Evolutionary conservation across 1,140 invertebrate species (phyloP).

Genomic region (Ostrea edulis): DNA sequence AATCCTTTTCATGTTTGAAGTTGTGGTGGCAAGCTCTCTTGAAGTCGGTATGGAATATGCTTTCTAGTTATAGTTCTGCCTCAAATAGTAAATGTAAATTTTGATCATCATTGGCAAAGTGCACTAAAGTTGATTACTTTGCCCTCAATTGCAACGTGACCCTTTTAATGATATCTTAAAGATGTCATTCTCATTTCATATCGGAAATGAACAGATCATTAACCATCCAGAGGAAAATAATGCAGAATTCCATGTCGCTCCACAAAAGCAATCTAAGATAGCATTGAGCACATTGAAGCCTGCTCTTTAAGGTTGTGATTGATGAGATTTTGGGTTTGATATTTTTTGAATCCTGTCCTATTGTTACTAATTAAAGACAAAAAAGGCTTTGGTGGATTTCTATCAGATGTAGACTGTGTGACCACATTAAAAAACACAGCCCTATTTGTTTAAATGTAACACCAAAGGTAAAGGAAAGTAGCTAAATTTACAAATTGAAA

Average conservation of each 20-base stretch:
- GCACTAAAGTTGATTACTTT: neutral
- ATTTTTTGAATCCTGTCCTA: neutral
- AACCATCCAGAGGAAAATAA: neutral
- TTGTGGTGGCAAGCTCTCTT: neutral
- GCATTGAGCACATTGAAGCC: neutral
- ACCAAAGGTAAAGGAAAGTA: neutral
- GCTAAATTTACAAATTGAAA: neutral
- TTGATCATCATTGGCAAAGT: neutral
- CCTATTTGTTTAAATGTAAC: neutral
- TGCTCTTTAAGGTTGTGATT: neutral
- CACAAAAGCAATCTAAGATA: neutral
- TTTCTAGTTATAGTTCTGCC: neutral
- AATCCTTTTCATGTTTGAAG: slow-evolving; percentile 9
- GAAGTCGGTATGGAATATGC: neutral
- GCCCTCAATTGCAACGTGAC: neutral
- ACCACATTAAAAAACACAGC: neutral
- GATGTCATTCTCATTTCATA: neutral
- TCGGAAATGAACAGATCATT: neutral
- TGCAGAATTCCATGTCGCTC: neutral
- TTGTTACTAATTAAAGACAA: neutral
- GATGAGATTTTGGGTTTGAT: slow-evolving; percentile 15
- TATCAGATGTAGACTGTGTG: neutral
- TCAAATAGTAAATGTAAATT: neutral
- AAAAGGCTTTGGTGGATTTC: neutral
- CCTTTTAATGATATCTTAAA: neutral